phyloP scores from a whole-genome alignment of 1,140 invertebrate genomes.

The Lasaia peninsularis region DNA sequence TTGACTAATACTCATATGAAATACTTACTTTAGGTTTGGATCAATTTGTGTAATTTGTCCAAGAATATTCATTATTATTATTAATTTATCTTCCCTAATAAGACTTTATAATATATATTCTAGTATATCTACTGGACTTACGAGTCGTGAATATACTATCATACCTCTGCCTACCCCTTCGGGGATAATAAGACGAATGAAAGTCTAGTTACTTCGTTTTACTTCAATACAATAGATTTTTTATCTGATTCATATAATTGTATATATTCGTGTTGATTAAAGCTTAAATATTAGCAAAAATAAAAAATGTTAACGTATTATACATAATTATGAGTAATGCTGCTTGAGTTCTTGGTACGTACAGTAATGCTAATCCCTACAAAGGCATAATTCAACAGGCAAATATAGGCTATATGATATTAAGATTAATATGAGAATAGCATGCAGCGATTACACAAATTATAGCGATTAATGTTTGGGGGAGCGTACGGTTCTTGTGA shows the following conservation, averaged over 20 bases:
- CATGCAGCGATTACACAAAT: slow-evolving; percentile 31
- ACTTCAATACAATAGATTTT: too few relatives aligned
- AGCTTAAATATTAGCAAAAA: slow-evolving; percentile 10
- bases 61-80: too few relatives aligned
- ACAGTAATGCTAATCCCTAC: background rate
- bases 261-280: slow-evolving; percentile 2
- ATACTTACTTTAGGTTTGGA: too few relatives aligned
- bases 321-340: slow-evolving; percentile 32
- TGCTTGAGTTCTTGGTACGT: slow-evolving; percentile 26
- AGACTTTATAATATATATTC: too few relatives aligned
- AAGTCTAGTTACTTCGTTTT: too few relatives aligned
- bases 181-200: too few relatives aligned
- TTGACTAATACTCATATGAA: too few relatives aligned
- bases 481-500: slow-evolving; percentile 49
- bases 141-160: too few relatives aligned
- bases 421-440: slow-evolving; percentile 18
- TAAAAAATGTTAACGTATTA: slow-evolving; percentile 12
- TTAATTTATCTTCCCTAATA: too few relatives aligned
- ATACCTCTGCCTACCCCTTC: too few relatives aligned
- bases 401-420: slow-evolving; percentile 22
- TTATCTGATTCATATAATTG: slow-evolving; percentile 2
- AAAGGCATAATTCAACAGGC: slow-evolving; percentile 1
- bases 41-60: too few relatives aligned
- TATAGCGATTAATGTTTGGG: slow-evolving; percentile 29
- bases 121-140: too few relatives aligned